phyloP scores from a whole-genome alignment of 2,113 vertebrate species.

The Hippocampus guttulatus region DNA sequence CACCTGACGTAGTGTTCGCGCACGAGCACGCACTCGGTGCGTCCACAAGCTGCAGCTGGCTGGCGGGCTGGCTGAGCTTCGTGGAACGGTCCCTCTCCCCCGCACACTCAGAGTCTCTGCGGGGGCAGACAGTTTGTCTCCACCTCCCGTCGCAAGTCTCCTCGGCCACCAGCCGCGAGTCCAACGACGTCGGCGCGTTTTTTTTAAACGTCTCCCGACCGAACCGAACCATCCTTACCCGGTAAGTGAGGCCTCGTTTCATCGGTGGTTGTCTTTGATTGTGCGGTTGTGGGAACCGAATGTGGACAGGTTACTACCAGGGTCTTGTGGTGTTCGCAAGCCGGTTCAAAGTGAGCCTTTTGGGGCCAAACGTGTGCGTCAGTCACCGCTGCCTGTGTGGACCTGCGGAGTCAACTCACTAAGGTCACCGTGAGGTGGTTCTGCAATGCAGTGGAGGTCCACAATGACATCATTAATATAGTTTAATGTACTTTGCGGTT shows the following conservation, averaged over 20 bases:
- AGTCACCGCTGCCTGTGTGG: not conserved
- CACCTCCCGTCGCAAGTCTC: not conserved
- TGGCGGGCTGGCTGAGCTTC: not conserved
- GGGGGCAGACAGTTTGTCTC: not conserved
- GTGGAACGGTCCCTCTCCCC: not conserved
- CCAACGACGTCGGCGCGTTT: not conserved
- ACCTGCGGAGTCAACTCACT: slow-evolving; percentile 16
- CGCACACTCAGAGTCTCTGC: not conserved
- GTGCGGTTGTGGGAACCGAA: not conserved
- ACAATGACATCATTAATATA: slow-evolving; percentile 22
- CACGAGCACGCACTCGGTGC: not conserved
- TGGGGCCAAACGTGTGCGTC: not conserved
- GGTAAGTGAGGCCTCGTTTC: slow-evolving; percentile 1
- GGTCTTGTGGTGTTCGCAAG: not conserved
- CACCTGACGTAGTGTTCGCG: not conserved
- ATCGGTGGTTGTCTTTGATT: not conserved
- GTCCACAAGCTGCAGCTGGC: not conserved
- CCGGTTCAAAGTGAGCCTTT: not conserved
- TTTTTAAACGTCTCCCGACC: not conserved
- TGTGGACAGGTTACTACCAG: not conserved
- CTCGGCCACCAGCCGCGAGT: not conserved
- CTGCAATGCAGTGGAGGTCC: slow-evolving; percentile 52
- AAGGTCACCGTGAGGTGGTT: slow-evolving; percentile 18
- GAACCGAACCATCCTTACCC: not conserved
- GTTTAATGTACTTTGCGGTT: not conserved